Evolutionary conservation across 2,888 invertebrate genomes (phyloP).

Genomic region (Scrobipalpa atriplicella): DNA sequence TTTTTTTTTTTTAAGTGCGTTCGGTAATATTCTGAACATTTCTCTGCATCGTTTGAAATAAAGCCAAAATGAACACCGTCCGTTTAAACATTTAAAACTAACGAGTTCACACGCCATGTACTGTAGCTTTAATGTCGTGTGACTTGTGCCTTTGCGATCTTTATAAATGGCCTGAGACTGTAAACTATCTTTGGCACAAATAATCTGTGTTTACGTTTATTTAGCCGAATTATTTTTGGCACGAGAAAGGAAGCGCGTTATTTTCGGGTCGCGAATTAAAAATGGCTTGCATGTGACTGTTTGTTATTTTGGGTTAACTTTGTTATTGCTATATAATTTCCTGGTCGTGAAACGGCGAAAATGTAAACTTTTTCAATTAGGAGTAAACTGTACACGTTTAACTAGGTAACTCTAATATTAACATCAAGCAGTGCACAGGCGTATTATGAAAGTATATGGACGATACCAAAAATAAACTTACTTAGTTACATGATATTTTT

Average conservation of each 20-base stretch:
- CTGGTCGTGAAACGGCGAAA: background rate
- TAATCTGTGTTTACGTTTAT: constrained; percentile 54
- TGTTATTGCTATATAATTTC: background rate
- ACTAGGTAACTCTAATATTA: background rate
- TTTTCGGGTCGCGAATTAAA: constrained; percentile 15
- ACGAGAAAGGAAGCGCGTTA: constrained; percentile 22
- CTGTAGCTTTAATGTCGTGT: constrained; percentile 38
- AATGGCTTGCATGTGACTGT: constrained; percentile 13
- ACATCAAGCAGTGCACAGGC: too few species aligned
- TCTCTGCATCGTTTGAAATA: constrained; percentile 53
- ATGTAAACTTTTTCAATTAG: constrained; percentile 1
- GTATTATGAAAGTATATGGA: too few species aligned
- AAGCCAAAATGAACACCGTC: constrained; percentile 65
- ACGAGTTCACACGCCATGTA: constrained; percentile 41
- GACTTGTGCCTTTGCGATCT: constrained; percentile 38
- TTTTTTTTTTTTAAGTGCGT: constrained; percentile 29
- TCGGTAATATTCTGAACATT: constrained; percentile 35
- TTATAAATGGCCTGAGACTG: constrained; percentile 35
- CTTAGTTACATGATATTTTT: too few species aligned
- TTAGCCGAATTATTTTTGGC: constrained; percentile 50
- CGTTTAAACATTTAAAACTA: constrained; percentile 44
- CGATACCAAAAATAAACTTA: too few species aligned
- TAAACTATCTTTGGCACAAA: constrained; percentile 46
- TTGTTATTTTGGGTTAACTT: constrained; percentile 3
- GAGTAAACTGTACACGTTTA: background rate